Evolutionary conservation across 2,888 invertebrate species (phyloP).

Genomic region (Pandemis cinnamomeana): DNA sequence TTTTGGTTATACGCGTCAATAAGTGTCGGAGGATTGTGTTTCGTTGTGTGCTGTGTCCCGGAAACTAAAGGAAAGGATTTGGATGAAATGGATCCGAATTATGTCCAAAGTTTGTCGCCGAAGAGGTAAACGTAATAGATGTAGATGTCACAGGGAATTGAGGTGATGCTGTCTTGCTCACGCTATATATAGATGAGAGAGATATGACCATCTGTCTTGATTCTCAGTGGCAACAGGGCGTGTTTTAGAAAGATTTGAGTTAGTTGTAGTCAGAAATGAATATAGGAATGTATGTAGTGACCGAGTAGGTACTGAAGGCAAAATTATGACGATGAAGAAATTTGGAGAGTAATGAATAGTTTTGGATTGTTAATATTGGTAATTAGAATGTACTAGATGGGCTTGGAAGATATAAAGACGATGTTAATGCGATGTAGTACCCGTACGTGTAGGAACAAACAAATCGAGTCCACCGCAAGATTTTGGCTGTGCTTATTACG

Average conservation of each 20-base stretch:
- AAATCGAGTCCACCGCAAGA: slow-evolving; percentile 75
- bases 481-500: slow-evolving; percentile 80
- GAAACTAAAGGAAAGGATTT: slow-evolving; percentile 96
- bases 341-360: not conserved
- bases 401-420: slow-evolving; percentile 4
- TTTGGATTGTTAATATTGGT: slow-evolving; percentile 20
- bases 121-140: slow-evolving; percentile 65
- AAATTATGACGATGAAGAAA: slow-evolving; percentile 10
- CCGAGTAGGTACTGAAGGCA: not conserved
- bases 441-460: slow-evolving; percentile 57
- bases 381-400: slow-evolving; percentile 24
- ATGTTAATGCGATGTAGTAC: slow-evolving; percentile 29
- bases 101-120: slow-evolving; percentile 80
- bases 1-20: slow-evolving; percentile 95
- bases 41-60: slow-evolving; percentile 93
- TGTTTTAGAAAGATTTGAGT: slow-evolving; percentile 35
- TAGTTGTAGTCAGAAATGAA: slow-evolving; percentile 30
- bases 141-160: not conserved
- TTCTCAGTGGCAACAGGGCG: not conserved
- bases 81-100: slow-evolving; percentile 93
- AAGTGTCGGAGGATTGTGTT: slow-evolving; percentile 92
- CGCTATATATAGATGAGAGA: not conserved
- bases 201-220: not conserved
- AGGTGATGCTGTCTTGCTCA: slow-evolving; percentile 2
- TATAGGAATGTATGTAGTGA: slow-evolving; percentile 24